Evolutionary conservation across 2,797 vertebrate species (phyloP), one percentile per base, ranked within the genome.

Genomic region (Gallirallus australis): DNA sequence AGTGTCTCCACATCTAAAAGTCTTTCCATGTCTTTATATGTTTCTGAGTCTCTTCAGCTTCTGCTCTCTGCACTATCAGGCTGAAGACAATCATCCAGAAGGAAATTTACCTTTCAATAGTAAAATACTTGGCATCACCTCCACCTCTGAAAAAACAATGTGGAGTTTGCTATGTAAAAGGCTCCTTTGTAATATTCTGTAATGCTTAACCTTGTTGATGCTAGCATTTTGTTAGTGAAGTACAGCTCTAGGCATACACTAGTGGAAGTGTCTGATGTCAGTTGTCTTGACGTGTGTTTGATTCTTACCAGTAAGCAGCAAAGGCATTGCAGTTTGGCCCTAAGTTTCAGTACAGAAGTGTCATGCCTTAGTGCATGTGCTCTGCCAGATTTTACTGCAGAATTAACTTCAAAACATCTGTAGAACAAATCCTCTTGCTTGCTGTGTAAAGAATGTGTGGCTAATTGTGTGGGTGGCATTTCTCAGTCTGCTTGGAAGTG

Each of bases 371-470:
- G 35, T 77, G 65, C 70, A 33, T 71, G 52, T 57, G 85, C 59
- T 78, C 35, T 85, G 57, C 9, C 65, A 70, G 57, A 57, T 91
- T 85, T 71, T 84, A 68, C 64, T 83, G 76, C 50, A 91, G 65
- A 87, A 90, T 89, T 68, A 89, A 91, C 84, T 95, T 84, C n/a
- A 81, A 37, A 96, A 94, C 92, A 86, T 73, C 94, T 92, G 86
- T 59, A 83, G 61, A 72, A 88, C 48, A 70, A 90, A 80, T 33
- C 19, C 50, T 73, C 50, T 75, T 71, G 45, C 59, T 80, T 50
- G n/a, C 39, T 83, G 30, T 39, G 31, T 86, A 31, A 72, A 86
- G 88, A 80, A 77, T 6, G 30, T 56, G 39, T 54, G 72, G 61
- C 65, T 86, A 39, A 96, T 94, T 83, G 64, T 52, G 52, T 86